These are phyloP conservation scores for Drosophila mojavensis DNA, from an alignment of 1,140 invertebrate species.

Conservation along the genomic window DNA sequence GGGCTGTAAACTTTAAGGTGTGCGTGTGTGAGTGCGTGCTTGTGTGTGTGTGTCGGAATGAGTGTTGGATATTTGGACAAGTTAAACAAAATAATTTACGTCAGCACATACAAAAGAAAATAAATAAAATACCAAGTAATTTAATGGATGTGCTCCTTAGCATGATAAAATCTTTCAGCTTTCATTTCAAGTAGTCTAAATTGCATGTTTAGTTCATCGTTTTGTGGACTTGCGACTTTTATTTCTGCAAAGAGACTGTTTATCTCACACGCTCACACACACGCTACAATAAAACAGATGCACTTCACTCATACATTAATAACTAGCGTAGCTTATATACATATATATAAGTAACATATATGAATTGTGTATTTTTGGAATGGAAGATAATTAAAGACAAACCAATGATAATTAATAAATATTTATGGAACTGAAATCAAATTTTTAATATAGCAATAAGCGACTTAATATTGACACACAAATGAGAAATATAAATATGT, in stretches of 20 bases:
- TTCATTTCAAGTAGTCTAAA: not conserved
- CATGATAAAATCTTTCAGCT: conserved; percentile 5
- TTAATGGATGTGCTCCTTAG: not conserved
- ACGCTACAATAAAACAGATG: too few relatives aligned
- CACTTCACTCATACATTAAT: too few relatives aligned
- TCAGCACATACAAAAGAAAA: conserved; percentile 8
- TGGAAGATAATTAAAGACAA: too few relatives aligned
- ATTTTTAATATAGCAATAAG: too few relatives aligned
- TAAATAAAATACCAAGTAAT: conserved; percentile 3
- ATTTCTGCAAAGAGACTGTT: not conserved
- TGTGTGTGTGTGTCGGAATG: conserved; percentile 8
- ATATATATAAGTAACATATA: too few relatives aligned
- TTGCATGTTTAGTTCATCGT: not conserved
- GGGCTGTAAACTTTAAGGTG: conserved; percentile 45
- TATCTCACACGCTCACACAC: not conserved
- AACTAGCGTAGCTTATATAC: too few relatives aligned
- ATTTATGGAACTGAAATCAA: too few relatives aligned
- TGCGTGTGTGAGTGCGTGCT: not conserved
- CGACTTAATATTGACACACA: too few relatives aligned
- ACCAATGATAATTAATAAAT: too few relatives aligned
- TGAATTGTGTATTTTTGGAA: too few relatives aligned
- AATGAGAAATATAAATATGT: too few relatives aligned
- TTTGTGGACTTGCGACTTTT: not conserved
- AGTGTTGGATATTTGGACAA: conserved; percentile 8
- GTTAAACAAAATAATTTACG: conserved; percentile 21